Percentiles rank a stretch among this genome's conserved stretches.
Conservation (phyloP, 2,113 vertebrate species). For the Suncus etruscus region DNA sequence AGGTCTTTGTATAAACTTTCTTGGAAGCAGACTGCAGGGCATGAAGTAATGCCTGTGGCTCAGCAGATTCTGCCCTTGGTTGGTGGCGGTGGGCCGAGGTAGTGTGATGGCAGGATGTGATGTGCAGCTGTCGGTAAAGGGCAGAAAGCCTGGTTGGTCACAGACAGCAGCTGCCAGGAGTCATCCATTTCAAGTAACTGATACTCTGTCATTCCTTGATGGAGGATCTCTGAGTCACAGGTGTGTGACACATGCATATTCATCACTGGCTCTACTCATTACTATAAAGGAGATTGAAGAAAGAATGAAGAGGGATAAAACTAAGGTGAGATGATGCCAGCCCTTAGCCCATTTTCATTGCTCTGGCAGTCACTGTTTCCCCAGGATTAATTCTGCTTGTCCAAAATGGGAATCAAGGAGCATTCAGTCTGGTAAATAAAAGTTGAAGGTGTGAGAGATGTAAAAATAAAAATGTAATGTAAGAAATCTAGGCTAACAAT, state of each 20-base stretch:
- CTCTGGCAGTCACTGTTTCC: neutral
- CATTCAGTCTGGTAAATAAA: neutral
- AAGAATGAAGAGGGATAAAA: neutral
- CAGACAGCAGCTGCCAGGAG: conserved; percentile 70
- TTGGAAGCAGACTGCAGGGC: neutral
- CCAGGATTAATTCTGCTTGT: neutral
- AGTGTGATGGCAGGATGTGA: neutral
- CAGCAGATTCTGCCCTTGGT: neutral
- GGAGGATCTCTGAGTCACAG: conserved; percentile 62
- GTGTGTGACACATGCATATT: conserved; percentile 67
- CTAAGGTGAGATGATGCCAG: neutral
- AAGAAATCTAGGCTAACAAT: conserved; percentile 3
- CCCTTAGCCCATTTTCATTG: neutral
- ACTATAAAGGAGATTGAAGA: neutral
- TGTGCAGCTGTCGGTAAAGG: conserved; percentile 71
- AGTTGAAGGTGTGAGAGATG: neutral
- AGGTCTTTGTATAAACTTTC: neutral
- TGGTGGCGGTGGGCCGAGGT: conserved; percentile 27
- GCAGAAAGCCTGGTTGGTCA: conserved; percentile 29
- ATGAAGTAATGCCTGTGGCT: neutral
- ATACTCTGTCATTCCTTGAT: conserved; percentile 54
- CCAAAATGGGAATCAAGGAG: neutral
- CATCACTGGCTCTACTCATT: conserved; percentile 40
- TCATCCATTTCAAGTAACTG: conserved; percentile 70
- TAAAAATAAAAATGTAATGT: neutral